Base-by-base conservation (phyloP, 2,888 invertebrate species). In the Erebia ligea region DNA sequence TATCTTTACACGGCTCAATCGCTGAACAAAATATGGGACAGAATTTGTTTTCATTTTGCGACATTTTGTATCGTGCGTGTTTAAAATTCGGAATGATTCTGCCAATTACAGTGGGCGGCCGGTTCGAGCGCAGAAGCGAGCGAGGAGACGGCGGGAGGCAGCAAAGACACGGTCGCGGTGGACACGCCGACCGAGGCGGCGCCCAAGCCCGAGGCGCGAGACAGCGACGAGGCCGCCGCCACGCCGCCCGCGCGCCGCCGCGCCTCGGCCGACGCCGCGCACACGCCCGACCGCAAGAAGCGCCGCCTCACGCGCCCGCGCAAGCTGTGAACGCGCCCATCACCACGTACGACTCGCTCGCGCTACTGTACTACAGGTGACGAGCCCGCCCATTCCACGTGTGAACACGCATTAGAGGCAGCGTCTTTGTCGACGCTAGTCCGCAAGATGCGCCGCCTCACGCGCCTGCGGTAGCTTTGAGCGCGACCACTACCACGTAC, bases 281-380 rank as follows among this genome's bases (percentile, higher is more conserved):
- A 62, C 76, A 90, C 93, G 48, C 93, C 92, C 59, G 93, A 92
- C 68, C 88, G 92, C 76, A 93, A 93, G 84, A 92, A 92, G 80
- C 89, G 94, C 25, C 90, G 94, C 69, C 87, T 93, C 77, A 92
- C 92, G 19, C 86, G 93, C 67, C 92, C 92, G 54, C 82, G 93
- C 79, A 93, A 93, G 80, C 90, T 92, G 52, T 92, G 84, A 89
- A 61, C 17, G 17, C 17, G 13, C 2, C 48, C 10, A 17, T 9
- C 15, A 9, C 50, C 9, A 11, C 9, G 56, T 15, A 15, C 48
- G 13, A 15, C 48, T 15, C 48, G 34, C 4, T 5, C 13, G 48
- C 48, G 15, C 13, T 3, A 5, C 13, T 11, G 48, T 13, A 48
- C 48, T 13, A 34, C 34, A 34, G 34, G 34, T 34, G 6, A 34